phyloP scores from a whole-genome alignment of 2,797 vertebrate species.

The Trematomus bernacchii region DNA sequence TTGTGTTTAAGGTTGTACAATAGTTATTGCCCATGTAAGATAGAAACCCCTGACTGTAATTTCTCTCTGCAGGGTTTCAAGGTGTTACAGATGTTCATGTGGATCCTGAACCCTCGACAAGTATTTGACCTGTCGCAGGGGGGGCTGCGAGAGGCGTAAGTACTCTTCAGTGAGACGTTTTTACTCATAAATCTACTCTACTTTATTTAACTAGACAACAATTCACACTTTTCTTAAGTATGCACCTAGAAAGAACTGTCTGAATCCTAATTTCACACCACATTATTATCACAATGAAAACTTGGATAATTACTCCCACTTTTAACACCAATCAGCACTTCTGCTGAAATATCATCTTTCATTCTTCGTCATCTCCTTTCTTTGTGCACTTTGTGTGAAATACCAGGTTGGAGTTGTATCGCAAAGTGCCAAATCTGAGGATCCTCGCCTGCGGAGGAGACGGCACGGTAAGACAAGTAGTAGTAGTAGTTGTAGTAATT shows the following conservation, averaged over 20 bases:
- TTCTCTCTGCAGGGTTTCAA: conserved; percentile 91
- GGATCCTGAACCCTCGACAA: conserved; percentile 98
- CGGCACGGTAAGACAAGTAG: conserved; percentile 89
- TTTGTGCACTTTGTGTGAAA: conserved; percentile 32
- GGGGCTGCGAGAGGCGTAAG: conserved; percentile 97
- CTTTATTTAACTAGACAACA: background rate
- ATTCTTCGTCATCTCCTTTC: conserved; percentile 12
- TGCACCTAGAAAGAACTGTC: background rate
- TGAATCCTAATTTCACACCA: background rate
- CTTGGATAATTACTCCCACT: conserved; percentile 44
- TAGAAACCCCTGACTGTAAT: background rate
- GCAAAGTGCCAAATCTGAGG: conserved; percentile 98
- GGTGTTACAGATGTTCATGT: conserved; percentile 99
- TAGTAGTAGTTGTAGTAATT: too few species aligned
- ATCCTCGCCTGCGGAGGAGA: conserved; percentile 98
- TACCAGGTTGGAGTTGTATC: conserved; percentile 93
- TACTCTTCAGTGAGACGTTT: conserved; percentile 46
- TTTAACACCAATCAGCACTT: conserved; percentile 13
- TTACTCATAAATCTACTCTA: background rate
- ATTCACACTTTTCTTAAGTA: background rate
- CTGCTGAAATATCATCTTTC: background rate
- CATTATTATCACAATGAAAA: conserved; percentile 1
- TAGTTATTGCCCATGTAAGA: background rate
- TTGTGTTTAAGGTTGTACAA: too few species aligned
- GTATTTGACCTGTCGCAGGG: conserved; percentile 99